phyloP scores from a whole-genome alignment of 2,888 invertebrate species.

The Erynnis tages region DNA sequence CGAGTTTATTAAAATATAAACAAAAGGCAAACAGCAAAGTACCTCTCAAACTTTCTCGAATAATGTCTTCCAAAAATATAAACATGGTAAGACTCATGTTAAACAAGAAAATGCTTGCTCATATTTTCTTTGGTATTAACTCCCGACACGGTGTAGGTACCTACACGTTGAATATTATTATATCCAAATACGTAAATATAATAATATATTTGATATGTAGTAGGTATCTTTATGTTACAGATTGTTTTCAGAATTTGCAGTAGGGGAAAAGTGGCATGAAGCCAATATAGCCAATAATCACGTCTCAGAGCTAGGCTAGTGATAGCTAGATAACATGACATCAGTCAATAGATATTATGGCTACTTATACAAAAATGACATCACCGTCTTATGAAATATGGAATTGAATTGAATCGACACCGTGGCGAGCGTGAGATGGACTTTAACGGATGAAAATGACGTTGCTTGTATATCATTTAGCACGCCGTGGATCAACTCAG shows the following conservation, averaged over 20 bases:
- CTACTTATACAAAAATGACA: slow-evolving; percentile 53
- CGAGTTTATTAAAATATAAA: slow-evolving; percentile 2
- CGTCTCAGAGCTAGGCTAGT: slow-evolving; percentile 39
- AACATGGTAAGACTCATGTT: not conserved
- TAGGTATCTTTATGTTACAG: no score
- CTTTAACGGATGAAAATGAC: slow-evolving; percentile 24
- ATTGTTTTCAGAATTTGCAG: no score
- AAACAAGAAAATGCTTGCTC: not conserved
- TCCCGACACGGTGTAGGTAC: no score
- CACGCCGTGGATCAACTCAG: not conserved
- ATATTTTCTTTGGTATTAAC: not conserved
- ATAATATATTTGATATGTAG: no score
- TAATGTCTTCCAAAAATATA: not conserved
- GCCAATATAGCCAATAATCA: slow-evolving; percentile 7
- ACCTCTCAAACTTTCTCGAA: slow-evolving; percentile 5
- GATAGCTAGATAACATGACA: slow-evolving; percentile 52
- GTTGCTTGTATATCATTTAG: slow-evolving; percentile 14
- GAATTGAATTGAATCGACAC: slow-evolving; percentile 46
- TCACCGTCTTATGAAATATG: slow-evolving; percentile 53
- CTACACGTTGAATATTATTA: no score
- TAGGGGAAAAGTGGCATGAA: not conserved
- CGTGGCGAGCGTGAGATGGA: slow-evolving; percentile 33
- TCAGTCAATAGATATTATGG: slow-evolving; percentile 45
- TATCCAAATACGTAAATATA: no score
- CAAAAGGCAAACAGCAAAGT: not conserved